These are phyloP conservation scores for Parascotia fuliginaria DNA, from an alignment of 2,888 invertebrate species.

Conservation along the genomic window DNA sequence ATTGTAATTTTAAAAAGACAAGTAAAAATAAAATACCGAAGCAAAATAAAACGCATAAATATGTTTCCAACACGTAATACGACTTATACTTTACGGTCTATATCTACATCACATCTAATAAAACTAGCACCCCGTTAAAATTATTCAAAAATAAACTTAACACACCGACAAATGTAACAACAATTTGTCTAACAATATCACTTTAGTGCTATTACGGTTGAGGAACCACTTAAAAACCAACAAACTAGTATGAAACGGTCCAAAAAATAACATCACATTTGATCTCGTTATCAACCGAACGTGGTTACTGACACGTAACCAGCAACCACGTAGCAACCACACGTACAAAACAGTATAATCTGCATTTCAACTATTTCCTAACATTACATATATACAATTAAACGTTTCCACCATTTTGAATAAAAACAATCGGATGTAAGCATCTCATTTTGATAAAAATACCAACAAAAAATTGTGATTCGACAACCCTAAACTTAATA, in stretches of 20 bases:
- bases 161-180: constrained; percentile 27
- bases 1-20: too few species aligned
- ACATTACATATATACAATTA: constrained; percentile 72
- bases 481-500: neutral
- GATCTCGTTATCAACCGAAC: constrained; percentile 47
- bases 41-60: too few species aligned
- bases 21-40: too few species aligned
- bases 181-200: constrained; percentile 44
- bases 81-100: constrained; percentile 1
- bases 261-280: constrained; percentile 48
- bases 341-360: constrained; percentile 46
- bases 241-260: constrained; percentile 43
- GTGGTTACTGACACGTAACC: constrained; percentile 48
- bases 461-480: constrained; percentile 23
- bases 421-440: constrained; percentile 78
- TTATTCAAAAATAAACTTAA: constrained; percentile 25
- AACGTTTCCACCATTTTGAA: constrained; percentile 76
- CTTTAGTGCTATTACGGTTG: constrained; percentile 42
- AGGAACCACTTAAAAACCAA: constrained; percentile 44
- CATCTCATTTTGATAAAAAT: constrained; percentile 60
- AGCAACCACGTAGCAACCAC: constrained; percentile 48
- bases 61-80: neutral
- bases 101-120: constrained; percentile 16
- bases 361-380: constrained; percentile 58
- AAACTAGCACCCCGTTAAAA: constrained; percentile 22